Evolutionary conservation across 2,888 invertebrate species (phyloP).

Genomic region (Pocota personata): DNA sequence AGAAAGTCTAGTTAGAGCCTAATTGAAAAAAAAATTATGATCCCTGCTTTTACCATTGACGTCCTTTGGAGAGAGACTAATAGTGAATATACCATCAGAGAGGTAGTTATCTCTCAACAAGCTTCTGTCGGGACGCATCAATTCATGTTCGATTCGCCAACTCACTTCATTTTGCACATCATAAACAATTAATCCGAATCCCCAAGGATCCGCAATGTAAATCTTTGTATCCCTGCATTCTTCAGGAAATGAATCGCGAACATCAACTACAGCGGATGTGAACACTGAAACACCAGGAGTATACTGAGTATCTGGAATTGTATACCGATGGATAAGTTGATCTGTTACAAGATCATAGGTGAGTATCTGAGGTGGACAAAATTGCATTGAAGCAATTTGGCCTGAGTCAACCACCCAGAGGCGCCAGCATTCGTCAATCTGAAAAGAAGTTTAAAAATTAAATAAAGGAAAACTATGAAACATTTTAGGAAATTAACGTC

Average conservation of each 20-base stretch:
- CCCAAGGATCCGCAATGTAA: conserved; percentile 86
- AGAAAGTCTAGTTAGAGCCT: background rate
- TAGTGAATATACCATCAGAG: conserved; percentile 80
- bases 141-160: conserved; percentile 86
- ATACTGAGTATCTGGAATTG: conserved; percentile 77
- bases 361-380: conserved; percentile 89
- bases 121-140: conserved; percentile 83
- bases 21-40: background rate
- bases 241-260: conserved; percentile 81
- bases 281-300: conserved; percentile 80
- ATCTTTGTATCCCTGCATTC: conserved; percentile 85
- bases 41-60: conserved; percentile 29
- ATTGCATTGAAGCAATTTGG: conserved; percentile 85
- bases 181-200: conserved; percentile 86
- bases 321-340: conserved; percentile 82
- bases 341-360: conserved; percentile 88
- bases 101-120: conserved; percentile 76
- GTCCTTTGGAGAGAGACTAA: conserved; percentile 78
- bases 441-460: no score
- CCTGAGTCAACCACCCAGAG: conserved; percentile 87
- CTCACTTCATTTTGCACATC: conserved; percentile 83
- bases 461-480: no score
- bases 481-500: no score
- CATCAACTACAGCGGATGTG: conserved; percentile 83
- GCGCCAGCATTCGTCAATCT: conserved; percentile 87